phyloP scores from a whole-genome alignment of 2,113 vertebrate genomes.

The Sceloporus tristichus region DNA sequence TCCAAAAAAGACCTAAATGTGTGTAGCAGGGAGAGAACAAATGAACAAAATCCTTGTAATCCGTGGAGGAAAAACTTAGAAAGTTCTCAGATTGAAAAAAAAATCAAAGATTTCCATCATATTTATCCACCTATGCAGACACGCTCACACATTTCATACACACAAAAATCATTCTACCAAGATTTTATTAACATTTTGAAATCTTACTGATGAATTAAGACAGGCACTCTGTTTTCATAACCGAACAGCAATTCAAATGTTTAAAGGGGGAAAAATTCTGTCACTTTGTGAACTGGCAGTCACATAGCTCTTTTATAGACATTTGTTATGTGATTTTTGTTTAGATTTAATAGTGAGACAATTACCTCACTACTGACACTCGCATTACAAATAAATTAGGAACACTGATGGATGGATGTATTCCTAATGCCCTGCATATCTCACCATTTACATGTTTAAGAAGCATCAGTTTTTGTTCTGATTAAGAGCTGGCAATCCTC shows the following conservation, averaged over 20 bases:
- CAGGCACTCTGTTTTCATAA: accelerated
- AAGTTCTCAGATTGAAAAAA: too few relatives aligned
- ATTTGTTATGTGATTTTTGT: background rate
- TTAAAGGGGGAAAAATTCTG: background rate
- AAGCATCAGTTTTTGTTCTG: accelerated
- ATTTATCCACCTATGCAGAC: too few relatives aligned
- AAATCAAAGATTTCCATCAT: too few relatives aligned
- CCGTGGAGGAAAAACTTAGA: too few relatives aligned
- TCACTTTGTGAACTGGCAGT: background rate
- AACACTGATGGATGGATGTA: background rate
- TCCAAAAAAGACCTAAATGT: too few relatives aligned
- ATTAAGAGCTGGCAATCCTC: background rate
- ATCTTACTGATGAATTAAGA: accelerated
- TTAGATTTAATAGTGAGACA: background rate
- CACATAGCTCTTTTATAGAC: background rate
- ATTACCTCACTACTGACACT: background rate
- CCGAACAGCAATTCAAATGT: background rate
- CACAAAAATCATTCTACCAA: too few relatives aligned
- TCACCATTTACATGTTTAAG: background rate
- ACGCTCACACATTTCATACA: too few relatives aligned
- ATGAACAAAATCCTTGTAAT: too few relatives aligned
- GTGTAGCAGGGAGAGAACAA: too few relatives aligned
- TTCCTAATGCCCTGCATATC: accelerated
- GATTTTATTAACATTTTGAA: background rate
- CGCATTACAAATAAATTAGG: background rate